These are phyloP conservation scores for Forbesichthys agassizii DNA, from an alignment of 2,113 vertebrate genomes.

Conservation along the genomic window DNA sequence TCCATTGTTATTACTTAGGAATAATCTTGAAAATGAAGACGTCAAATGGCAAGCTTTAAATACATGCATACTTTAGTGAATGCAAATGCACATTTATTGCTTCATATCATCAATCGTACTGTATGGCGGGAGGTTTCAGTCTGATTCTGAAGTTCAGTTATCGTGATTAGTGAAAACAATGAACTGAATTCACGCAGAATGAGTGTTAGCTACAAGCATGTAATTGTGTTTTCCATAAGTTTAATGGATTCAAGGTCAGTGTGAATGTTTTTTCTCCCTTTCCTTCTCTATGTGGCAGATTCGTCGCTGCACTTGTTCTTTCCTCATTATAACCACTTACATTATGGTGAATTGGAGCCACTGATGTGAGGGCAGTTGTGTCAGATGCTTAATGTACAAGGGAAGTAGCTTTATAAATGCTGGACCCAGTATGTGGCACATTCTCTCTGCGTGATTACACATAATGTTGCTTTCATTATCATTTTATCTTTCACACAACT, in stretches of 20 bases:
- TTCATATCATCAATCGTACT: not conserved
- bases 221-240: not conserved
- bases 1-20: conserved; percentile 38
- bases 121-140: not conserved
- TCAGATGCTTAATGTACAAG: conserved; percentile 40
- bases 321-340: conserved; percentile 37
- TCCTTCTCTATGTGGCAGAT: not conserved
- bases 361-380: conserved; percentile 32
- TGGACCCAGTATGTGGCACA: conserved; percentile 26
- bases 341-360: conserved; percentile 14
- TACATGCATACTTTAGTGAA: conserved; percentile 1
- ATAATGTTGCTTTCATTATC: conserved; percentile 58
- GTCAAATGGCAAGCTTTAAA: conserved; percentile 20
- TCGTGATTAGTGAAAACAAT: no score
- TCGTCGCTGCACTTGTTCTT: conserved; percentile 5
- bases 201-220: not conserved
- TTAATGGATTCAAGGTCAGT: conserved; percentile 4
- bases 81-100: not conserved
- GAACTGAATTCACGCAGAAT: not conserved
- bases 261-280: not conserved
- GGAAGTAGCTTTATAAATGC: conserved; percentile 31
- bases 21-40: conserved; percentile 44
- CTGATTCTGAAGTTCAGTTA: not conserved
- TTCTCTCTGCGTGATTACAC: conserved; percentile 58
- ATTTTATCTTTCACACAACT: conserved; percentile 25